phyloP scores from a whole-genome alignment of 1,140 invertebrate species.

The Nylanderia fulva region DNA sequence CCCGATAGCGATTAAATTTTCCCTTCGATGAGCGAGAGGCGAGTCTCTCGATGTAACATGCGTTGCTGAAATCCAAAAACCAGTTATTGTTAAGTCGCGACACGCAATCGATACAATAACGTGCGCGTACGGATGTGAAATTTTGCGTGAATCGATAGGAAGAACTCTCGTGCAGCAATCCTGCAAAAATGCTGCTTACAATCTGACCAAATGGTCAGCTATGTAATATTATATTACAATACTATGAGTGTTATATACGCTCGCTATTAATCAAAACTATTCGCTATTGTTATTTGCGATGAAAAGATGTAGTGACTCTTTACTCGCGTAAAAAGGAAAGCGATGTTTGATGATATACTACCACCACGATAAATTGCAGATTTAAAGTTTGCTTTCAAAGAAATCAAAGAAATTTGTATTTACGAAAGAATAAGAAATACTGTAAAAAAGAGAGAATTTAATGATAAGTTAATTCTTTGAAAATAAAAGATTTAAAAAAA shows the following conservation, averaged over 20 bases:
- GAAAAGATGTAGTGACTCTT: not conserved
- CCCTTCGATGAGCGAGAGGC: not conserved
- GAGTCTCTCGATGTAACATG: not conserved
- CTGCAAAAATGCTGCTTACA: constrained; percentile 46
- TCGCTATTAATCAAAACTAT: not conserved
- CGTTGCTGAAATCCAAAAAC: constrained; percentile 43
- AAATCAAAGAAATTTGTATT: too few relatives aligned
- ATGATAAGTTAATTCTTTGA: not conserved
- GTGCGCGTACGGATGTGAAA: constrained; percentile 21
- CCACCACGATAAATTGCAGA: not conserved
- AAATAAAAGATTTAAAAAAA: not conserved
- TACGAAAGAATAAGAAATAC: too few relatives aligned
- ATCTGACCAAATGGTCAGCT: not conserved
- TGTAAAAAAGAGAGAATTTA: not conserved
- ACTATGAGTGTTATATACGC: not conserved
- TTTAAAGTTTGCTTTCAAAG: not conserved
- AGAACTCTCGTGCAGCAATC: not conserved
- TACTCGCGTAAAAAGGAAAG: not conserved
- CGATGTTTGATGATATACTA: not conserved
- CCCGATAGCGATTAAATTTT: constrained; percentile 53
- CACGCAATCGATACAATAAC: constrained; percentile 26
- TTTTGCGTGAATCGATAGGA: constrained; percentile 25
- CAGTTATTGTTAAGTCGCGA: constrained; percentile 50
- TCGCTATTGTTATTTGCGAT: not conserved
- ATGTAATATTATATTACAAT: not conserved